phyloP scores from a whole-genome alignment of 1,140 invertebrate genomes.

The Epicauta chinensis region DNA sequence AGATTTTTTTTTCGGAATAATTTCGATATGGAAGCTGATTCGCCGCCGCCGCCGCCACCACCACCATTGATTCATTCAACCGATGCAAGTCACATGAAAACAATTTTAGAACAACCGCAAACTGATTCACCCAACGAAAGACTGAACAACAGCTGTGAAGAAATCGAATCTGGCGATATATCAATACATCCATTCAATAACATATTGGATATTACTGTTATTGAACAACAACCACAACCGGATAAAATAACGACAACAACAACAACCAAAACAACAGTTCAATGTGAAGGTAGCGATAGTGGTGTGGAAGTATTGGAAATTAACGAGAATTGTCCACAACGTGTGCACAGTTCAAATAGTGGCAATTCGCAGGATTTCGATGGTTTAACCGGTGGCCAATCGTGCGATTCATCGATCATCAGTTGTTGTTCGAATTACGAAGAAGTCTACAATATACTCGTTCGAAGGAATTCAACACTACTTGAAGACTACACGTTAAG shows the following conservation, averaged over 20 bases:
- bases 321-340: slow-evolving; percentile 43
- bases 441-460: slow-evolving; percentile 50
- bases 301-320: slow-evolving; percentile 63
- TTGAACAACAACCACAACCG: slow-evolving; percentile 22
- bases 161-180: slow-evolving; percentile 22
- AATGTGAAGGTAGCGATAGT: slow-evolving; percentile 66
- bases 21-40: slow-evolving; percentile 18
- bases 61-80: slow-evolving; percentile 1
- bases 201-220: slow-evolving; percentile 31
- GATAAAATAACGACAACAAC: not conserved
- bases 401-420: slow-evolving; percentile 68
- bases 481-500: slow-evolving; percentile 41
- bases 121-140: slow-evolving; percentile 2
- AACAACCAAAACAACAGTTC: not conserved
- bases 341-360: slow-evolving; percentile 51
- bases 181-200: slow-evolving; percentile 34
- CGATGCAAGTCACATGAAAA: slow-evolving; percentile 9
- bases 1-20: too few species aligned
- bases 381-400: slow-evolving; percentile 50
- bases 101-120: slow-evolving; percentile 2
- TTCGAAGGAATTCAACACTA: slow-evolving; percentile 45
- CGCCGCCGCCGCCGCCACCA: slow-evolving; percentile 12
- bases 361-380: slow-evolving; percentile 55
- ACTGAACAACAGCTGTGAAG: slow-evolving; percentile 16
- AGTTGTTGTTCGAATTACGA: slow-evolving; percentile 67